phyloP scores from a whole-genome alignment of 2,797 vertebrate species.

The Erethizon dorsatum region DNA sequence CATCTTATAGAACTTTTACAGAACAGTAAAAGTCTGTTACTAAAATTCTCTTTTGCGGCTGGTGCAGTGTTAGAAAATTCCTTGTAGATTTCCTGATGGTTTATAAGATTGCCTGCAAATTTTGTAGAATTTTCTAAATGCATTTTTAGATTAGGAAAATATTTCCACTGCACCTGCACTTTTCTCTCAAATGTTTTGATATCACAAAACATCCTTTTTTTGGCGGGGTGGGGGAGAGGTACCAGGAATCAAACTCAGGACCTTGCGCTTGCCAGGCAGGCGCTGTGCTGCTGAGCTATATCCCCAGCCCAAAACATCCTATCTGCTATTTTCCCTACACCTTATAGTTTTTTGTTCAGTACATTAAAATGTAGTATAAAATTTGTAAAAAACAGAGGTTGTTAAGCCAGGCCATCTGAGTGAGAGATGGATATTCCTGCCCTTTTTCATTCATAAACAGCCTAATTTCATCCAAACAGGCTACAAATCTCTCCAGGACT shows the following conservation, averaged over 20 bases:
- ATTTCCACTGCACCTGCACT: neutral
- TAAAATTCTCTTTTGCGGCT: neutral
- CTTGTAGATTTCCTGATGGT: neutral
- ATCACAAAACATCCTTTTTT: neutral
- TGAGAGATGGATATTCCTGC: neutral
- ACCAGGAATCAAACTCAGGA: too few species aligned
- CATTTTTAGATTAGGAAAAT: neutral
- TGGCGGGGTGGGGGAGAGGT: too few species aligned
- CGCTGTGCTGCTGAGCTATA: too few species aligned
- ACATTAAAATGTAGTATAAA: neutral
- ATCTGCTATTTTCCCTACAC: neutral
- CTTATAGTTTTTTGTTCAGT: neutral
- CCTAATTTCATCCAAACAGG: neutral
- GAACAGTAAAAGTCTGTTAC: neutral
- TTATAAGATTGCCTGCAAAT: neutral
- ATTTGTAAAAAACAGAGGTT: neutral
- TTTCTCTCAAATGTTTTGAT: neutral
- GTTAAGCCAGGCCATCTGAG: neutral
- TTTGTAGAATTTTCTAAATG: neutral
- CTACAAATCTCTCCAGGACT: neutral
- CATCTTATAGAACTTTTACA: neutral
- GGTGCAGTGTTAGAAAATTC: neutral
- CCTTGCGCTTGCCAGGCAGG: too few species aligned
- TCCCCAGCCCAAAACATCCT: neutral
- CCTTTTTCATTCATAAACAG: neutral